Evolutionary conservation across 2,888 invertebrate genomes (phyloP).

Genomic region (Malachius bipustulatus): DNA sequence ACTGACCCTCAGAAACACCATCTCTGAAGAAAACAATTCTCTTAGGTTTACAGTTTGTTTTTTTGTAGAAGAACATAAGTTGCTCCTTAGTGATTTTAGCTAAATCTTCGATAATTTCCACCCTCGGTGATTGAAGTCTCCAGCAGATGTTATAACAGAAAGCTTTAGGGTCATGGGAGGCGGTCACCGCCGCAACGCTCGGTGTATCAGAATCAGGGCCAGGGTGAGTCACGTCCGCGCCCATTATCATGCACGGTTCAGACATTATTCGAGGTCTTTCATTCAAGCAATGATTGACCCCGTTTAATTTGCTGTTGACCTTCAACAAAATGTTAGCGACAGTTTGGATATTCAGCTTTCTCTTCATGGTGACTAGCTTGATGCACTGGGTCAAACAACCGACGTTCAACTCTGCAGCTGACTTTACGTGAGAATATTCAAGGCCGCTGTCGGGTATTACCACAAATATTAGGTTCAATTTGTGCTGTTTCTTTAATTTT

Average conservation of each 20-base stretch:
- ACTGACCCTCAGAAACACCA: slow-evolving; percentile 81
- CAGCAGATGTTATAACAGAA: slow-evolving; percentile 65
- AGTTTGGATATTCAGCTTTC: slow-evolving; percentile 46
- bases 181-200: slow-evolving; percentile 64
- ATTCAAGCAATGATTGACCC: slow-evolving; percentile 52
- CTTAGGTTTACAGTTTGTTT: slow-evolving; percentile 42
- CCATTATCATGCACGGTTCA: slow-evolving; percentile 48
- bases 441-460: slow-evolving; percentile 43
- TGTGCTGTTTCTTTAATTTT: too few species aligned
- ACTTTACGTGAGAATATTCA: slow-evolving; percentile 44
- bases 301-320: slow-evolving; percentile 74
- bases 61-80: slow-evolving; percentile 44
- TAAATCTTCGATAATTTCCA: slow-evolving; percentile 66
- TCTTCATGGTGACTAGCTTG: slow-evolving; percentile 40
- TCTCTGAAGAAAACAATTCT: slow-evolving; percentile 71
- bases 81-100: slow-evolving; percentile 45
- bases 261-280: slow-evolving; percentile 20
- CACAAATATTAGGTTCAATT: too few species aligned
- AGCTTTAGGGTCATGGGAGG: slow-evolving; percentile 55
- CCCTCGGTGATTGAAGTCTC: slow-evolving; percentile 60
- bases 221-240: slow-evolving; percentile 90
- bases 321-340: slow-evolving; percentile 50
- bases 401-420: slow-evolving; percentile 52
- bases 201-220: slow-evolving; percentile 60
- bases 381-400: slow-evolving; percentile 68